Conservation (phyloP, 2,113 vertebrate genomes). For the Rattus rattus region DNA sequence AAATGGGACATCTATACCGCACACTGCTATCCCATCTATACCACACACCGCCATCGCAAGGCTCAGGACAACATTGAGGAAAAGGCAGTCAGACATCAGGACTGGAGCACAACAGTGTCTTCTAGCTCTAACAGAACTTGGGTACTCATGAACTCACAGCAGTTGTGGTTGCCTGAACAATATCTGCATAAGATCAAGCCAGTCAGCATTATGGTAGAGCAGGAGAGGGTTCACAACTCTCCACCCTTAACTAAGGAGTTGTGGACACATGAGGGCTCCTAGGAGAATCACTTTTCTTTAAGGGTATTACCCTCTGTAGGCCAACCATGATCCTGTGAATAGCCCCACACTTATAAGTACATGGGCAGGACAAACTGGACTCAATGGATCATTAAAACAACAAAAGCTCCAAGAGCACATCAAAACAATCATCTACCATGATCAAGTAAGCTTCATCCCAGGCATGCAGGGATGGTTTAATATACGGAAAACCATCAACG, state of each 20-base stretch:
- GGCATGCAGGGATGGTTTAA: too few species aligned
- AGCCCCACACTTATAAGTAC: not conserved
- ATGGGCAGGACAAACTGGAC: not conserved
- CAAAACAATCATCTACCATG: too few species aligned
- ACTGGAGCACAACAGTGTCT: not conserved
- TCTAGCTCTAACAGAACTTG: not conserved
- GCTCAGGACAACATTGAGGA: not conserved
- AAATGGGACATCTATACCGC: not conserved
- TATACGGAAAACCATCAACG: too few species aligned
- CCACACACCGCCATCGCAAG: not conserved
- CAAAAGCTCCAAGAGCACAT: too few species aligned
- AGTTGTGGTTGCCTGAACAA: not conserved
- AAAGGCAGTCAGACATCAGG: not conserved
- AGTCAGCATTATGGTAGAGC: not conserved
- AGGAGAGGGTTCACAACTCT: not conserved
- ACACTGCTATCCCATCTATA: not conserved
- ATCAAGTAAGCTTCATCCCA: too few species aligned
- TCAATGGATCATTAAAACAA: not conserved
- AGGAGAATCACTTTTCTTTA: not conserved
- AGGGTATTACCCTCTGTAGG: not conserved
- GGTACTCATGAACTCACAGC: not conserved
- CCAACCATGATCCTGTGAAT: not conserved
- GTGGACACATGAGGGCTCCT: not conserved
- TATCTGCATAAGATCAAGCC: not conserved
- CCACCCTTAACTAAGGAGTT: not conserved